Evolutionary conservation across 2,888 invertebrate genomes (phyloP), one percentile per base, ranked within the genome.

Genomic region (Hermaeophaga mercurialis): DNA sequence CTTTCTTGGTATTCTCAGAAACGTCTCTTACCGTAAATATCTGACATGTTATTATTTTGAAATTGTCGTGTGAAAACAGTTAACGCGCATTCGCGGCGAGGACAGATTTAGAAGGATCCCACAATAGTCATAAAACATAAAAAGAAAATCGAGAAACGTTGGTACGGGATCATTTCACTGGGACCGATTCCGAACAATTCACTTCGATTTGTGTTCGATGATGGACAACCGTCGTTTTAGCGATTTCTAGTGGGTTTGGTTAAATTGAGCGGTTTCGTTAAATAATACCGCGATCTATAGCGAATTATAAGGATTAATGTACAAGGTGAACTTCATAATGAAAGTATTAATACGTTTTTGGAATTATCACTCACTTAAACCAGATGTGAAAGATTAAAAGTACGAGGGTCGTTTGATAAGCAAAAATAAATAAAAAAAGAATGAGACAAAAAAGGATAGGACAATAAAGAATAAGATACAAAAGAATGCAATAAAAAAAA

Each of bases 61-160:
- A 63, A 67, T 68, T 66, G 65, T 67, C 61, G 49, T 36, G 48
- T 48, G 49, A 52, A 58, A 44, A 54, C 61, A 9, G 57, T 26
- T 39, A 49, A 56, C 59, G 65, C 70, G 73, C 71, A 57, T 66
- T 43, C 53, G 49, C 58, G 61, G 52, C 58, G 61, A 61, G 56
- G 64, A 69, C 73, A 66, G 67, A 73, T 66, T 72, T 72, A 72
- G 71, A 72, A 60, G 62, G 63, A 63, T 64, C 66, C 63, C 67
- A 69, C 68, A 67, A 67, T 64, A 70, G 67, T 64, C 49, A 48
- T 49, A 52, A 52, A 52, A 52, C 52, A 52, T 44, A 52, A 43
- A 52, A 52, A 52, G 31, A 43, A 19, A 50, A 49, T 38, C 49
- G 28, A 38, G 28, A 34, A n/a, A n/a, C 11, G 15, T 18, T 18